Evolutionary conservation across 2,797 vertebrate species (phyloP).

Genomic region (Erethizon dorsatum): DNA sequence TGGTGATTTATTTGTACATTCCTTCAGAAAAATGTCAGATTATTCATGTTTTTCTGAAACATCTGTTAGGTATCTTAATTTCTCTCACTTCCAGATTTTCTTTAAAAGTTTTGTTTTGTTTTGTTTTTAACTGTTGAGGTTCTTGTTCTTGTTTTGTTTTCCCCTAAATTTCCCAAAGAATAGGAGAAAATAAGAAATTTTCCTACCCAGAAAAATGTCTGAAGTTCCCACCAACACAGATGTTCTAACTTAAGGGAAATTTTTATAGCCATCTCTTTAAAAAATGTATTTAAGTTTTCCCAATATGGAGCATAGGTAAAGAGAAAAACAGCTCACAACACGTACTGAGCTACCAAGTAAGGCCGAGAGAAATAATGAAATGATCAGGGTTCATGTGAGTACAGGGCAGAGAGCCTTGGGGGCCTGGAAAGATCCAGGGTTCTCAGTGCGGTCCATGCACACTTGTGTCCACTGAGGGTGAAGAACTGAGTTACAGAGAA

Average conservation of each 20-base stretch:
- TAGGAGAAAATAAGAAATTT: constrained; percentile 68
- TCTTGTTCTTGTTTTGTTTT: not conserved
- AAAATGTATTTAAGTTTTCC: constrained; percentile 84
- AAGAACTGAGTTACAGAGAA: not conserved
- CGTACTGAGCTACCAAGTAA: constrained; percentile 52
- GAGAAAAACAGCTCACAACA: constrained; percentile 43
- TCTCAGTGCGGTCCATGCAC: not conserved
- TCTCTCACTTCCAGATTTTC: constrained; percentile 28
- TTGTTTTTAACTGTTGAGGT: not conserved
- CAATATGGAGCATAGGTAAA: constrained; percentile 64
- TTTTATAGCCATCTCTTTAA: constrained; percentile 80
- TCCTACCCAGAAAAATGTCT: constrained; percentile 86
- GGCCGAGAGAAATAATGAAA: constrained; percentile 57
- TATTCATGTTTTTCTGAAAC: constrained; percentile 30
- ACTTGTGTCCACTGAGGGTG: not conserved
- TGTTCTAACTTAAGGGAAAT: constrained; percentile 87
- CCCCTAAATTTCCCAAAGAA: constrained; percentile 68
- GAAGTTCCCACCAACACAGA: constrained; percentile 84
- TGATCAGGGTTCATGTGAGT: constrained; percentile 35
- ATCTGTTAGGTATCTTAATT: constrained; percentile 44
- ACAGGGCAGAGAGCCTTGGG: constrained; percentile 60
- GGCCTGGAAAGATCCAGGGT: not conserved
- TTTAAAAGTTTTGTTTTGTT: not conserved
- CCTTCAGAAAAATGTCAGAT: constrained; percentile 58
- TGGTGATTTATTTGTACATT: not conserved